Evolutionary conservation across 2,113 vertebrate genomes (phyloP).

Genomic region (Ammospiza nelsoni): DNA sequence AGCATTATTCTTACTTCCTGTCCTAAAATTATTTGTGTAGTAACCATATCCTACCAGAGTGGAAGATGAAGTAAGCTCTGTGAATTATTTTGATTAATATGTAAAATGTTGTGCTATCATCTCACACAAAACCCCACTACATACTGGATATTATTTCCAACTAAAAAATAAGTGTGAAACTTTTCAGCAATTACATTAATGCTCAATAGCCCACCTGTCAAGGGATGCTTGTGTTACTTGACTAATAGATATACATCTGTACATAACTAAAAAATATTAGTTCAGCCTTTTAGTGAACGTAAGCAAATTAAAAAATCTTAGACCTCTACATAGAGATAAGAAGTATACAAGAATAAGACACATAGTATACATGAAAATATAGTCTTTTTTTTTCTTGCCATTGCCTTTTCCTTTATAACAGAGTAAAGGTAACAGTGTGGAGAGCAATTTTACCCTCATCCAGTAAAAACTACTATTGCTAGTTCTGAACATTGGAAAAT

Average conservation of each 20-base stretch:
- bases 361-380: neutral
- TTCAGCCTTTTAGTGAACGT: neutral
- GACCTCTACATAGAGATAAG: neutral
- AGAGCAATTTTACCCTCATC: neutral
- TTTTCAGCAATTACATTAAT: constrained; percentile 46
- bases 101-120: constrained; percentile 27
- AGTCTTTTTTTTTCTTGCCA: neutral
- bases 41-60: constrained; percentile 50
- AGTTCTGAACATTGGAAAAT: neutral
- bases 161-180: constrained; percentile 18
- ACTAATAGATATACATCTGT: constrained; percentile 5
- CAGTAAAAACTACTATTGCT: neutral
- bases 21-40: constrained; percentile 63
- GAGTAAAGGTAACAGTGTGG: neutral
- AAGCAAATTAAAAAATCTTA: neutral
- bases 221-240: constrained; percentile 3
- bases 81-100: constrained; percentile 52
- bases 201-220: neutral
- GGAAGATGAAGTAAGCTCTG: constrained; percentile 52
- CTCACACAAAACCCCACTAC: neutral
- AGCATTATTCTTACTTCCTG: constrained; percentile 70
- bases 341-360: neutral
- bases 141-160: neutral
- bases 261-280: neutral
- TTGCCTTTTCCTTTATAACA: neutral